Base-by-base conservation (phyloP, 2,888 invertebrate genomes). In the Trissolcus japonicus region DNA sequence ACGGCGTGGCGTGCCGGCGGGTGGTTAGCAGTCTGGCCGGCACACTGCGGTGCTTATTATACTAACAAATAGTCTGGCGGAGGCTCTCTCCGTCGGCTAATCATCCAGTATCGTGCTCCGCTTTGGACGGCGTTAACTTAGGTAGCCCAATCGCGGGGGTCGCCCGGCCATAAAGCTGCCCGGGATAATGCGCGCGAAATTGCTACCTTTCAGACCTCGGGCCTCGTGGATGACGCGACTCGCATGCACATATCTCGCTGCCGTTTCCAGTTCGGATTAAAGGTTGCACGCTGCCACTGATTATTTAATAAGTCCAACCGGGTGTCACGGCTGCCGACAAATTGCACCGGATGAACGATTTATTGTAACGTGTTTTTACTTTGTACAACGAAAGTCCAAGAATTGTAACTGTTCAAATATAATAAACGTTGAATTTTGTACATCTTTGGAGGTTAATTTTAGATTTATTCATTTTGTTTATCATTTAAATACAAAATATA, bases 51-150 rank as follows among this genome's bases (percentile, higher is more conserved):
- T 69, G 84, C 88, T 89, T 87, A 89, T 89, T 89, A 89, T 88
- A 89, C 89, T 89, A 88, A 89, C 89, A 88, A 89, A 89, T 89
- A 87, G 88, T 87, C 87, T 86, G 83, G 35, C 84, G 84, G 86
- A 88, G 87, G 25, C 85, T 85, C 35, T 29, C 29, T 35, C 19
- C 85, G 80, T 78, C 82, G 86, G 82, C 88, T 88, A 89, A 89
- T 88, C 89, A 88, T 88, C 88, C 86, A 87, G 88, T 54, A 88
- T 88, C 88, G 86, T 88, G 88, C 56, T 35, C 61, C 65, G 61
- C 61, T 73, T 63, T 55, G 59, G 71, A 63, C 62, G 66, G 63
- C n/a, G 67, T 16, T 43, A 51, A 63, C 43, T 71, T 62, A 46
- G 35, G 29, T 71, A 56, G 51, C 55, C 69, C 61, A 59, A 55